phyloP scores from a whole-genome alignment of 1,140 invertebrate genomes.

The Ctenoplectra terminalis region DNA sequence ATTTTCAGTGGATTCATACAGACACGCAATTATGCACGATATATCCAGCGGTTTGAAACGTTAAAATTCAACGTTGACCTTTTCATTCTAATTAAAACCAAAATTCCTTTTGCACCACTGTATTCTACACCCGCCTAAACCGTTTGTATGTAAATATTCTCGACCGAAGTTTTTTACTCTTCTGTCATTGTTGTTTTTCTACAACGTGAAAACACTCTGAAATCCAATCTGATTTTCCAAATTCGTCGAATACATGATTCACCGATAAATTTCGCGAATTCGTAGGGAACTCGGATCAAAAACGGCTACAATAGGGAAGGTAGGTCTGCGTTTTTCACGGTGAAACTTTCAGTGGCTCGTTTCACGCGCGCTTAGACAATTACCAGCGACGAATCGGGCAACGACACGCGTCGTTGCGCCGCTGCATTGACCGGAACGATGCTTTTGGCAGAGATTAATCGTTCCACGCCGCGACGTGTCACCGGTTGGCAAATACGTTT shows the following conservation, averaged over 20 bases:
- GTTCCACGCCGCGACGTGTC: conserved; percentile 47
- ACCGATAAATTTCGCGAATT: neutral
- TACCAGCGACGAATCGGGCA: conserved; percentile 2
- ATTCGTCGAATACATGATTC: neutral
- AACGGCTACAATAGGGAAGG: neutral
- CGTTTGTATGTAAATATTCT: neutral
- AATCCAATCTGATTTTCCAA: neutral
- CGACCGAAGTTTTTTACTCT: too few species aligned
- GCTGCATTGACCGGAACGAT: conserved; percentile 36
- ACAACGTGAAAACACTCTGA: neutral
- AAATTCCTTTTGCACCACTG: neutral
- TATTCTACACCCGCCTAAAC: neutral
- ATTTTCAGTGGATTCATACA: neutral
- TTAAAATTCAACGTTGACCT: neutral
- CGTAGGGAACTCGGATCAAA: neutral
- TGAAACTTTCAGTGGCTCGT: conserved; percentile 32
- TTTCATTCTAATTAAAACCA: neutral
- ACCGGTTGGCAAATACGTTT: conserved; percentile 57
- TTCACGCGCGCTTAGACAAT: conserved; percentile 49
- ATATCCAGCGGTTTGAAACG: neutral
- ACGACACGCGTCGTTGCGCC: conserved; percentile 22
- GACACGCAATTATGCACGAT: conserved; percentile 9
- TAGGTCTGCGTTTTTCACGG: neutral
- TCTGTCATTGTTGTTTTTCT: neutral
- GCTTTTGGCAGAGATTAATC: conserved; percentile 48